Conservation (phyloP, 2,113 vertebrate species). For the Oenanthe melanoleuca region DNA sequence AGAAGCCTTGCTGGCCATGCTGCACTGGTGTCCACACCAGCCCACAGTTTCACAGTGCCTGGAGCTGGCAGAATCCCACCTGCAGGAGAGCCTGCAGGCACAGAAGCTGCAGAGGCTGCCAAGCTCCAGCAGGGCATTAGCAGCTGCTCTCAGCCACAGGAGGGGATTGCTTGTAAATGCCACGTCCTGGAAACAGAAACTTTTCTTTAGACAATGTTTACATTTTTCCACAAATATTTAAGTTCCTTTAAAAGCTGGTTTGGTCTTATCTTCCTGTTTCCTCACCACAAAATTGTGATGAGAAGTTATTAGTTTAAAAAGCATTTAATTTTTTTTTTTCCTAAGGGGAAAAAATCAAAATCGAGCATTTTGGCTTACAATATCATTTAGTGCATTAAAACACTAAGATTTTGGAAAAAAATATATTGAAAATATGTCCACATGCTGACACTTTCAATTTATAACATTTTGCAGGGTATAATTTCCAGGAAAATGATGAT, state of each 20-base stretch:
- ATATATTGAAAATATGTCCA: rapidly evolving
- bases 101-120: neutral
- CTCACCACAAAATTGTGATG: neutral
- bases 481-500: neutral
- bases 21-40: neutral
- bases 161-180: neutral
- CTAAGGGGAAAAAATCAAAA: neutral
- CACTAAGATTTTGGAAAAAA: neutral
- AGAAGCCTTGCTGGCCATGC: neutral
- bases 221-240: neutral
- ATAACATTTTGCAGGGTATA: neutral
- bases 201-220: neutral
- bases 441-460: neutral
- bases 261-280: neutral
- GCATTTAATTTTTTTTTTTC: neutral
- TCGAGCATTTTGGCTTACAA: neutral
- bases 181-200: neutral
- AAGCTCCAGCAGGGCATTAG: neutral
- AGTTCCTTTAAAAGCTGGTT: neutral
- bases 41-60: neutral
- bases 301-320: neutral
- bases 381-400: neutral
- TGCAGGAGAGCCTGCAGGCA: neutral
- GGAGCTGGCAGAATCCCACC: neutral
- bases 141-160: neutral